Percentiles rank a stretch among this genome's conserved stretches.
These are phyloP conservation scores for Helicoverpa zea DNA, from an alignment of 1,140 invertebrate species.

Conservation along the genomic window DNA sequence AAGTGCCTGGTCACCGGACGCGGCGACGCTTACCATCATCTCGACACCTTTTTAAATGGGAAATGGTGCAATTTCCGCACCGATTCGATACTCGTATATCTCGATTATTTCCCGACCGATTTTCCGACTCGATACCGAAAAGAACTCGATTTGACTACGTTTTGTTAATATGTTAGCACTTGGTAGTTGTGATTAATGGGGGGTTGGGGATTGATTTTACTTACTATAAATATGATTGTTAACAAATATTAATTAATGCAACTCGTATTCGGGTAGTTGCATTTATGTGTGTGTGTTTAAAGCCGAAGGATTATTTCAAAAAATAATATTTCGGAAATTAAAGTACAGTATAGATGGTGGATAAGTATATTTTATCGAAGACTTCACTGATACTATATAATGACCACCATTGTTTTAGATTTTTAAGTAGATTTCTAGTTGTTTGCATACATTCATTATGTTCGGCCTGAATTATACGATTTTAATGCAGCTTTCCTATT, in stretches of 20 bases:
- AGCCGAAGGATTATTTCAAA: too few species aligned
- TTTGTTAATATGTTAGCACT: slow-evolving; percentile 45
- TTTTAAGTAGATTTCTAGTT: too few species aligned
- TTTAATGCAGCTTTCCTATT: too few species aligned
- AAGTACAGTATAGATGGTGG: too few species aligned
- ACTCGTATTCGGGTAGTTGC: background rate
- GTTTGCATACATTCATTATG: too few species aligned
- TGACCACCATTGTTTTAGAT: too few species aligned
- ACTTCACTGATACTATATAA: too few species aligned
- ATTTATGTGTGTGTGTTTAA: too few species aligned
- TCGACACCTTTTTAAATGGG: slow-evolving; percentile 68
- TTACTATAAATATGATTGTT: background rate
- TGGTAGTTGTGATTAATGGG: slow-evolving; percentile 6
- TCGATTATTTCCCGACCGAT: slow-evolving; percentile 74
- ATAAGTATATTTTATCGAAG: too few species aligned
- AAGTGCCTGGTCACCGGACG: background rate
- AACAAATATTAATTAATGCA: background rate
- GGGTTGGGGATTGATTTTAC: background rate
- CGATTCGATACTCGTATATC: slow-evolving; percentile 66
- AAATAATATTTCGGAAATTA: too few species aligned
- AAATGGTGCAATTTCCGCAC: slow-evolving; percentile 71
- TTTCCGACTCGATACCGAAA: slow-evolving; percentile 63
- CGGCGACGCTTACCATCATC: background rate
- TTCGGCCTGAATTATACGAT: too few species aligned
- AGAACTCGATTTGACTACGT: slow-evolving; percentile 60